A percentile compares a stretch with the other conserved stretches of the same genome.
Evolutionary conservation across 30 jellyfish, hydroid and myxozoan genomes (phyloP).

Genomic region (Chrysaora quinquecirrha): DNA sequence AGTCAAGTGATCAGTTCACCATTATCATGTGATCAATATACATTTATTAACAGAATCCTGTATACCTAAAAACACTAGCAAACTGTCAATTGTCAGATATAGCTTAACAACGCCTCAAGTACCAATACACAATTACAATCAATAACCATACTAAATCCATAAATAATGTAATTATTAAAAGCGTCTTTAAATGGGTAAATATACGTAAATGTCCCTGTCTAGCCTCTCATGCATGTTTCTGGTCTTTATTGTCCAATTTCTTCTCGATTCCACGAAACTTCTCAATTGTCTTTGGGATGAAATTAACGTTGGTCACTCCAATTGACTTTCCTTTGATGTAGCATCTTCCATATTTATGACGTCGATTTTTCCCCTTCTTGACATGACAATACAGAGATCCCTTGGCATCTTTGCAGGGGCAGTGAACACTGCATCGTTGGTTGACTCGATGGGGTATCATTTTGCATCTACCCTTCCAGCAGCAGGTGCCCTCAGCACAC

Average conservation of each 20-base stretch:
- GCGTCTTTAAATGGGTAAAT: too few species aligned
- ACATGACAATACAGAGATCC: constrained; percentile 43
- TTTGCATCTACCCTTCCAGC: constrained; percentile 70
- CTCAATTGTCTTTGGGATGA: constrained; percentile 57
- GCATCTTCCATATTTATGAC: constrained; percentile 56
- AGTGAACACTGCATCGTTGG: constrained; percentile 52
- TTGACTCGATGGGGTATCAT: constrained; percentile 55
- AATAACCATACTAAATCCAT: too few species aligned
- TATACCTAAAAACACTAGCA: too few species aligned
- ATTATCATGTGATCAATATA: neutral
- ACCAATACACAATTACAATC: too few species aligned
- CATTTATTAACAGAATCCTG: too few species aligned
- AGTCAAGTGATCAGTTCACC: neutral
- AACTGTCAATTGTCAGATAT: too few species aligned
- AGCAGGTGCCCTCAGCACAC: constrained; percentile 61
- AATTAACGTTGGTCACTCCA: constrained; percentile 33
- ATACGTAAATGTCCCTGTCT: too few species aligned
- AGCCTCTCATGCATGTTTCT: constrained; percentile 36
- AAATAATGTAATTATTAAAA: too few species aligned
- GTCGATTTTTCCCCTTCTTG: neutral
- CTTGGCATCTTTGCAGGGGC: constrained; percentile 65
- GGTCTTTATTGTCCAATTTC: neutral
- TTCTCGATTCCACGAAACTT: constrained; percentile 36
- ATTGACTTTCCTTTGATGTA: constrained; percentile 31
- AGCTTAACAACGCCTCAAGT: too few species aligned